Evolutionary conservation across 1,140 invertebrate genomes (phyloP).

Genomic region (Episyrphus balteatus): DNA sequence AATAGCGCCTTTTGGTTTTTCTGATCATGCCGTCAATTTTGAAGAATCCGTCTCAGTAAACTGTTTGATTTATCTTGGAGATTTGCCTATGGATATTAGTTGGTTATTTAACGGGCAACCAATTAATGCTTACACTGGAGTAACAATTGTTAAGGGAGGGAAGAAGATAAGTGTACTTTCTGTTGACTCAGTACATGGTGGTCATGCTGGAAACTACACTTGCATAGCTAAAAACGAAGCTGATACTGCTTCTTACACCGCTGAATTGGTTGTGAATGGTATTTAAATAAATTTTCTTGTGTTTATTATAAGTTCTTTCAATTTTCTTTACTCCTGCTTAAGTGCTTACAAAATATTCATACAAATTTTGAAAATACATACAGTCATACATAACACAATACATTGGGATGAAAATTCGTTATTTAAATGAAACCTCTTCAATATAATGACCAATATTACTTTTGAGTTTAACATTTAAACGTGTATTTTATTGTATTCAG

Average conservation of each 20-base stretch:
- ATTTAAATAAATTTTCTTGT: slow-evolving; percentile 12
- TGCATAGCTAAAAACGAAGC: slow-evolving; percentile 46
- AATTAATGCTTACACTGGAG: slow-evolving; percentile 31
- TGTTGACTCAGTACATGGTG: slow-evolving; percentile 44
- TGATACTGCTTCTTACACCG: slow-evolving; percentile 15
- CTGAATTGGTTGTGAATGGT: slow-evolving; percentile 9
- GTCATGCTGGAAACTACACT: slow-evolving; percentile 47
- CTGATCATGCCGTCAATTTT: slow-evolving; percentile 43
- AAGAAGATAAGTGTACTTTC: slow-evolving; percentile 45
- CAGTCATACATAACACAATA: too few species aligned
- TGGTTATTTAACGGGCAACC: slow-evolving; percentile 49
- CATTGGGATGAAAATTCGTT: too few species aligned
- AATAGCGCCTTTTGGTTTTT: slow-evolving; percentile 48
- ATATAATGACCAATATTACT: too few species aligned
- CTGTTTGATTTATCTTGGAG: slow-evolving; percentile 50
- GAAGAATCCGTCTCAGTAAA: slow-evolving; percentile 47
- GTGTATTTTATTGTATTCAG: slow-evolving; percentile 33
- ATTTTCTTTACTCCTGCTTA: neutral
- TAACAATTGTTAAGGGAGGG: slow-evolving; percentile 16
- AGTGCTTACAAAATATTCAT: too few species aligned
- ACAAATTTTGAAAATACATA: too few species aligned
- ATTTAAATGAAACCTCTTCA: too few species aligned
- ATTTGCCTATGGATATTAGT: slow-evolving; percentile 48
- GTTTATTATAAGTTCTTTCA: neutral
- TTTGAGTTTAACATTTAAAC: too few species aligned